Evolutionary conservation across 2,797 vertebrate species (phyloP), one percentile per base, ranked within the genome.

Genomic region (Craterocephalus amniculus): DNA sequence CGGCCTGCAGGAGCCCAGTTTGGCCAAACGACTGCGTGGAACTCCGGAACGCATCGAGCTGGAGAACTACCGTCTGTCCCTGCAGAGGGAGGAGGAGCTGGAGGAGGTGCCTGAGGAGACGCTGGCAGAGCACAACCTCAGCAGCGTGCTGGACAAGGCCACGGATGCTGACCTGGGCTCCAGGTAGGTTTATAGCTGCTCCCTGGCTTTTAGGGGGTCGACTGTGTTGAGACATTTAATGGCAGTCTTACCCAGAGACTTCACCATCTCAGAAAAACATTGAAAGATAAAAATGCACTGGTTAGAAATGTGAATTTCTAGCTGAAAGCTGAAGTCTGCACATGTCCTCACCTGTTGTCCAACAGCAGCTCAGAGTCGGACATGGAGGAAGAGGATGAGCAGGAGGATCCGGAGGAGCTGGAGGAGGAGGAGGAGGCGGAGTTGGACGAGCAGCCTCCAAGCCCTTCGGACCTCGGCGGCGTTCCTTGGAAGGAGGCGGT

Each of bases 21-120:
- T 97, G 0, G 94, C 96, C 0, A 99, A 99, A 80, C 90, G 97
- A 6, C 90, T 97, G 48, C 94, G 95, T 29, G 97, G 96, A 57
- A 99, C 98, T 0, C 98, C 98, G 0, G 98, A 99, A 68, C 95
- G 98, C 40, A 99, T 99, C 0, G 98, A 98, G 93, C 89, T 99
- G 92, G 98, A 99, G 93, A 99, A 99, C 87, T 99, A 97, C 88
- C 95, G 97, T 0, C 93, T 97, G 63, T 97, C 96, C 0, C 87
- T 97, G 92, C 95, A 95, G 87, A 94, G 86, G 40, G 97, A 97
- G 5, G 96, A 97, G 74, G 96, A 97, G 66, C 94, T 99, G 78
- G 94, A 95, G 89, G 95, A 95, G 84, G 98, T 99, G 4, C 97
- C 98, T 0, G 98, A 99, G 81, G 98, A 99, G 92, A 99, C 97